Evolutionary conservation across 2,113 vertebrate species (phyloP), one percentile per base, ranked within the genome.

Genomic region (Cryptomyrus ogoouensis): DNA sequence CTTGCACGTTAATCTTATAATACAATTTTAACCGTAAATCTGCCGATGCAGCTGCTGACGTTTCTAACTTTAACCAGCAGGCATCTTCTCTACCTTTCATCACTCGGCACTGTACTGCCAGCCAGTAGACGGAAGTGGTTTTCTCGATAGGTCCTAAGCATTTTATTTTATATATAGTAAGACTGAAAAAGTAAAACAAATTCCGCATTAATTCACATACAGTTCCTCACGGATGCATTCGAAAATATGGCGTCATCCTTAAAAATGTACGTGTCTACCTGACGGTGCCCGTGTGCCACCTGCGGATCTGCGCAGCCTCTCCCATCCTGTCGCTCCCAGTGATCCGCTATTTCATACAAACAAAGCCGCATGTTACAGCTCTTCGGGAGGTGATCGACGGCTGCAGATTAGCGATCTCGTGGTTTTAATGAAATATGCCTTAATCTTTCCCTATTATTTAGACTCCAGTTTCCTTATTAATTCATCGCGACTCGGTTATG

Each of bases 41-140:
- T 70, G 62, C 3, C 15, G 13, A 35, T 42, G 31, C 31, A 19
- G 13, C 35, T 15, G 35, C 35, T 7, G 19, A 35, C 50, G 21
- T 50, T 90, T 50, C 58, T 47, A 17, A 39, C 6, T 50, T 89
- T 42, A 24, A 85, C 80, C 90, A 90, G 88, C 47, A 89, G 90
- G 35, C 70, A 88, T 31, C 83, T 66, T 50, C 42, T 85, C 53
- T 49, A 27, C 44, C 90, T 83, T 84, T 42, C n/a, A 88, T 66
- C 47, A 24, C 31, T 24, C 13, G 77, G 24, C 42, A 35, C 39
- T 44, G 10, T 56, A 21, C 50, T 70, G n/a, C 9, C 21, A 47
- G 39, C 6, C 44, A 46, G 4, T 47, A 47, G 42, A 80, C 74
- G 9, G 74, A 7, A 80, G 39, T 42, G 35, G 1, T 8, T 85